Evolutionary conservation across 2,888 invertebrate species (phyloP), one percentile per base, ranked within the genome.

Genomic region (Rutpela maculata): DNA sequence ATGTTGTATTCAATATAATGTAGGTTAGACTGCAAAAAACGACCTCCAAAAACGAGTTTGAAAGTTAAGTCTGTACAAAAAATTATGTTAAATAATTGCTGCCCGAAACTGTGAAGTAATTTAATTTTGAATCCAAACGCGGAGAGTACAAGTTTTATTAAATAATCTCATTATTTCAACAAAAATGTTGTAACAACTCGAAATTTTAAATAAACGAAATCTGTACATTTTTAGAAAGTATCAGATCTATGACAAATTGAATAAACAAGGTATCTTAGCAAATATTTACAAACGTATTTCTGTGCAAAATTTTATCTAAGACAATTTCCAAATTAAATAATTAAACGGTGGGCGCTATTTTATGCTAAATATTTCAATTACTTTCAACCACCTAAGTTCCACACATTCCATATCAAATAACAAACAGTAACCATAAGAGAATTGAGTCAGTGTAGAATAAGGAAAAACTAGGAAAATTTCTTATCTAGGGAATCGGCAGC

Each of bases 31-130:
- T 50, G 50, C 50, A 50, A n/a, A 50, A 50, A n/a, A 50, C 50
- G 50, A n/a, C 50, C 50, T 50, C 50, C 50, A 50, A 50, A 50
- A 50, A 50, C 50, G n/a, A 50, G 50, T 50, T 50, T 7, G 50
- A 50, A 50, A 50, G 50, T 50, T 50, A 43, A 43, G n/a, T 11
- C 1, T n/a, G 50, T 7, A n/a, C 50, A 50, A 50, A 50, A 50
- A 50, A 50, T n/a, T 50, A 15, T 50, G 50, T 50, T 50, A 43
- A 43, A 43, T 43, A 50, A 50, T 50, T 50, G n/a, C 1, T n/a
- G 50, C 50, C 15, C 6, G 12, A 50, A 50, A n/a, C n/a, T 50
- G 6, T 50, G 50, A 50, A 50, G 50, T 50, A 50, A 50, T 50
- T 50, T 50, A n/a, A 50, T 50, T 50, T 50, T n/a, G 50, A n/a